These are phyloP conservation scores for Panzeria rudis DNA, from an alignment of 2,888 invertebrate species.

Conservation along the genomic window DNA sequence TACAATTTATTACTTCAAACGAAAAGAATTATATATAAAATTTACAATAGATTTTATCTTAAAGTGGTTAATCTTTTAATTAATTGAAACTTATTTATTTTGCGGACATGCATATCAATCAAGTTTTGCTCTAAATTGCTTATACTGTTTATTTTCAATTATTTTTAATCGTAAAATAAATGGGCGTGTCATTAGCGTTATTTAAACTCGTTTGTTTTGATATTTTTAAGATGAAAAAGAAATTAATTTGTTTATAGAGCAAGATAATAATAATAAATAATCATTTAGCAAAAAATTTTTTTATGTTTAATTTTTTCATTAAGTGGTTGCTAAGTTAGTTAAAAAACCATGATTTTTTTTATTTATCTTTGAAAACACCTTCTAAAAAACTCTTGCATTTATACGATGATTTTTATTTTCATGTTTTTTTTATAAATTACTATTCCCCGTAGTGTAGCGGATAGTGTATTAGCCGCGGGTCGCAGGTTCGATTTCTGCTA, in stretches of 20 bases:
- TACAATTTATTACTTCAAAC: neutral
- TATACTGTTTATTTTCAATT: conserved; percentile 1
- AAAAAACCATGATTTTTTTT: too few relatives aligned
- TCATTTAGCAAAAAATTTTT: conserved; percentile 24
- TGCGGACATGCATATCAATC: neutral
- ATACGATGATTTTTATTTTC: too few relatives aligned
- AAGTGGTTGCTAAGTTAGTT: conserved; percentile 44
- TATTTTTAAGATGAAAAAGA: conserved; percentile 6
- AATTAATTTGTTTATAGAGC: conserved; percentile 3
- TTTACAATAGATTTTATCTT: conserved; percentile 26
- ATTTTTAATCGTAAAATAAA: conserved; percentile 41
- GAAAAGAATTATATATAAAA: neutral
- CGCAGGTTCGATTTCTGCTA: too few relatives aligned
- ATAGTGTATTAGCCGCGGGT: too few relatives aligned
- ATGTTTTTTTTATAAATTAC: too few relatives aligned
- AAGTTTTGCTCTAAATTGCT: neutral
- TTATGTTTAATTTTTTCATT: conserved; percentile 12
- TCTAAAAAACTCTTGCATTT: too few relatives aligned
- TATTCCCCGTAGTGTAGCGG: too few relatives aligned
- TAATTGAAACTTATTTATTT: conserved; percentile 12
- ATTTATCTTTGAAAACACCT: too few relatives aligned
- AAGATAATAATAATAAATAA: conserved; percentile 7
- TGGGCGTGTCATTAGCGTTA: conserved; percentile 33
- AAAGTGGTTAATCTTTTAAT: conserved; percentile 20
- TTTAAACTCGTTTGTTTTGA: conserved; percentile 5